Evolutionary conservation across 2,113 vertebrate species (phyloP).

Genomic region (Beaufortia kweichowensis): DNA sequence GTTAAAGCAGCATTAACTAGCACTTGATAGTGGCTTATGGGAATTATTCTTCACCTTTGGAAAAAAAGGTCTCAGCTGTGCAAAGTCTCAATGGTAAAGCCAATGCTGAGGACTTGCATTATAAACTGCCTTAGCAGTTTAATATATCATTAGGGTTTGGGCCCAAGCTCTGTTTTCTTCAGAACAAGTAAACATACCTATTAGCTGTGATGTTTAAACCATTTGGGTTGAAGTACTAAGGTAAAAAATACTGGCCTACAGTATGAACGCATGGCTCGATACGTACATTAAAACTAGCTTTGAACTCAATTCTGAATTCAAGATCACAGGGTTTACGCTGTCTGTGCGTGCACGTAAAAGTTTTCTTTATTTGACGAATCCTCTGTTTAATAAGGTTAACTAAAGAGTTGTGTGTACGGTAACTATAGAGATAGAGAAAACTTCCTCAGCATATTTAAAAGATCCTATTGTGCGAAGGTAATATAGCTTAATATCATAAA

Average conservation of each 20-base stretch:
- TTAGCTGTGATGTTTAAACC: slow-evolving; percentile 24
- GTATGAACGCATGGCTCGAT: background rate
- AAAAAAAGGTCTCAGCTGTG: background rate
- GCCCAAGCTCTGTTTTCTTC: background rate
- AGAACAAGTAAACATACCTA: slow-evolving; percentile 14
- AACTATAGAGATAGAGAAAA: background rate
- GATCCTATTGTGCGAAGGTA: background rate
- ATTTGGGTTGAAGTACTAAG: slow-evolving; percentile 9
- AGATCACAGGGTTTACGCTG: too few relatives aligned
- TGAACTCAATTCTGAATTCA: background rate
- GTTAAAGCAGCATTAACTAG: slow-evolving; percentile 34
- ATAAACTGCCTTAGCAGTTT: slow-evolving; percentile 11
- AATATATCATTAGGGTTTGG: slow-evolving; percentile 22
- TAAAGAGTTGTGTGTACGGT: background rate
- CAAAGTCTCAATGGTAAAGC: background rate
- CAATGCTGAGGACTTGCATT: background rate
- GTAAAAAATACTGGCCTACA: background rate
- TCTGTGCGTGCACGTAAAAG: background rate
- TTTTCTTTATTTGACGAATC: background rate
- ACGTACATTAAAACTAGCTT: background rate
- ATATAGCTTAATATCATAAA: background rate
- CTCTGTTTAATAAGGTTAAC: background rate
- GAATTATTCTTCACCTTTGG: slow-evolving; percentile 25
- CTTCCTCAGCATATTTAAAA: background rate
- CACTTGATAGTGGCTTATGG: slow-evolving; percentile 31